These are phyloP conservation scores for Pteria penguin DNA, from an alignment of 2,888 invertebrate species.

Conservation along the genomic window DNA sequence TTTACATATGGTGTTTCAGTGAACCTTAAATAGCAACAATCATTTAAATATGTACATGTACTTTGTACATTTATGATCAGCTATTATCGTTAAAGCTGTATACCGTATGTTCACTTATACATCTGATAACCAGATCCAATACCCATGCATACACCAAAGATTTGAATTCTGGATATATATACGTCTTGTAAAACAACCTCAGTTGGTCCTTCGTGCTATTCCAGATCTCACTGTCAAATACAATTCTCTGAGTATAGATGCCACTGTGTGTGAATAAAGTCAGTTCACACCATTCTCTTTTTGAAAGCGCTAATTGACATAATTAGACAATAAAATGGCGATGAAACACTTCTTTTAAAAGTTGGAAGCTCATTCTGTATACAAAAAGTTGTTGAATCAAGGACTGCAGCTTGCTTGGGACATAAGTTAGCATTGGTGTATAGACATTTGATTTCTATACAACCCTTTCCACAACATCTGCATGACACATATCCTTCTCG, in stretches of 20 bases:
- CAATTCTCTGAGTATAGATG: not conserved
- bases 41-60: too few species aligned
- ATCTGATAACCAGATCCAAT: too few species aligned
- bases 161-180: not conserved
- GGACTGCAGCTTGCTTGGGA: not conserved
- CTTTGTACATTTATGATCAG: too few species aligned
- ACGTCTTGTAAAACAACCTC: not conserved
- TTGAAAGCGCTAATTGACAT: not conserved
- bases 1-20: too few species aligned
- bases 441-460: not conserved
- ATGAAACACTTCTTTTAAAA: not conserved
- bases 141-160: too few species aligned
- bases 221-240: not conserved
- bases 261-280: not conserved
- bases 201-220: not conserved
- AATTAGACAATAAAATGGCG: not conserved
- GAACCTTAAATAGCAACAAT: too few species aligned
- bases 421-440: not conserved
- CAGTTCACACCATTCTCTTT: slow-evolving; percentile 4
- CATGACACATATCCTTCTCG: not conserved
- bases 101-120: too few species aligned
- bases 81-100: too few species aligned
- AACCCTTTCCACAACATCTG: not conserved
- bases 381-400: not conserved
- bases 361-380: not conserved